Evolutionary conservation across 2,888 invertebrate genomes (phyloP).

Genomic region (Dryococelus australis): DNA sequence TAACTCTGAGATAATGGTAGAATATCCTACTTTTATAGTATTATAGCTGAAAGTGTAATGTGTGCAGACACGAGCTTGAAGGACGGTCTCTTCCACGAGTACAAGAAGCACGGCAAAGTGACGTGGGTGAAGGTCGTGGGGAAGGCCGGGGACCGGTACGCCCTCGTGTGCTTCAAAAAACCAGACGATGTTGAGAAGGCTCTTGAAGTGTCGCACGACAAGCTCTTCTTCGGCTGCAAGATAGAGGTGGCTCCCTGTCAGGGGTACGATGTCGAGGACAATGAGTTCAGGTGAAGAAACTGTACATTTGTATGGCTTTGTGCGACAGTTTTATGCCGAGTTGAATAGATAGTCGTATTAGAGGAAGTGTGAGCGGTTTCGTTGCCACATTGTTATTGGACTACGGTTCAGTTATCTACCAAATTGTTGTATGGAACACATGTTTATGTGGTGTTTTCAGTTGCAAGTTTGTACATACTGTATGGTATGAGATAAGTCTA

Average conservation of each 20-base stretch:
- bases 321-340: too few species aligned
- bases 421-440: too few species aligned
- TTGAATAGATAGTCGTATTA: too few species aligned
- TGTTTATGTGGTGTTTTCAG: too few species aligned
- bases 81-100: slow-evolving; percentile 97
- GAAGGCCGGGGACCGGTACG: slow-evolving; percentile 89
- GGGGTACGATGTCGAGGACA: slow-evolving; percentile 67
- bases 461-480: too few species aligned
- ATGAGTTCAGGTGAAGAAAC: slow-evolving; percentile 54
- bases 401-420: too few species aligned
- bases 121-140: slow-evolving; percentile 95
- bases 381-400: too few species aligned
- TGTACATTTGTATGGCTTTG: background rate
- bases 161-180: slow-evolving; percentile 95
- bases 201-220: slow-evolving; percentile 93
- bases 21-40: too few species aligned
- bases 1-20: too few species aligned
- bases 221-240: slow-evolving; percentile 96
- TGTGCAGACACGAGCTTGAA: slow-evolving; percentile 89
- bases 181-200: slow-evolving; percentile 97
- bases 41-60: background rate
- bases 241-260: slow-evolving; percentile 95
- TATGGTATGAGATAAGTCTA: too few species aligned
- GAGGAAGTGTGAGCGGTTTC: too few species aligned
- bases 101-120: slow-evolving; percentile 98